phyloP scores from a whole-genome alignment of 2,113 vertebrate species.

The Chamaea fasciata region DNA sequence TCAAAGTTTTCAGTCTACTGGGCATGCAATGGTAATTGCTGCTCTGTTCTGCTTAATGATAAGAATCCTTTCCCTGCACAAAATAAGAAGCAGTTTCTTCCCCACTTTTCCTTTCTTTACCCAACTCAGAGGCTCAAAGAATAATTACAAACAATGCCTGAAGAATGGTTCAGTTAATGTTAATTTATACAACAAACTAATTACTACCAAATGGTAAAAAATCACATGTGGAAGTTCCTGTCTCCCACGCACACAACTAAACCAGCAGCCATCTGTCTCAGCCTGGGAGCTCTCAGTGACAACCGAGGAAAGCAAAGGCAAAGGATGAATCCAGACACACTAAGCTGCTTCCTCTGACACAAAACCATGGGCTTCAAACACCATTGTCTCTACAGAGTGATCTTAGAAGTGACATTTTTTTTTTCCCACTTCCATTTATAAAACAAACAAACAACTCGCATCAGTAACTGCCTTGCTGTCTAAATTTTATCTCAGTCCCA shows the following conservation, averaged over 20 bases:
- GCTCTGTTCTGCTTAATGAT: slow-evolving; percentile 70
- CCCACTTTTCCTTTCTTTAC: slow-evolving; percentile 65
- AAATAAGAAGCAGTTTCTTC: slow-evolving; percentile 67
- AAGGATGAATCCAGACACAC: slow-evolving; percentile 15
- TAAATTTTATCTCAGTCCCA: neutral
- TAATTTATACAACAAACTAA: slow-evolving; percentile 99
- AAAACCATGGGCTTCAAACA: slow-evolving; percentile 8
- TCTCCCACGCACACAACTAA: slow-evolving; percentile 88
- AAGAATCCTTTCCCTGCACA: slow-evolving; percentile 61
- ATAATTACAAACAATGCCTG: slow-evolving; percentile 88
- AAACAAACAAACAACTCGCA: slow-evolving; percentile 17
- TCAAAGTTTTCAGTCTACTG: slow-evolving; percentile 58
- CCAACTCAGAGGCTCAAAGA: slow-evolving; percentile 74
- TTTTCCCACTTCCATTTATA: neutral
- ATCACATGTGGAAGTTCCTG: slow-evolving; percentile 90
- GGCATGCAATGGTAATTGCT: slow-evolving; percentile 46
- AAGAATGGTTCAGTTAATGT: slow-evolving; percentile 92
- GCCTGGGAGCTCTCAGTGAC: slow-evolving; percentile 70
- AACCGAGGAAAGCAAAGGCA: slow-evolving; percentile 48
- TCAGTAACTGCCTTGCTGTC: neutral
- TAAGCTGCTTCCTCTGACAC: slow-evolving; percentile 27
- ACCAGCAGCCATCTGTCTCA: slow-evolving; percentile 81
- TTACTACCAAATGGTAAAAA: slow-evolving; percentile 94
- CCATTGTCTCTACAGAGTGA: neutral
- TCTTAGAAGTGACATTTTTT: neutral